These are phyloP conservation scores for Ormyrus thymus DNA, from an alignment of 2,888 invertebrate genomes.

Conservation along the genomic window DNA sequence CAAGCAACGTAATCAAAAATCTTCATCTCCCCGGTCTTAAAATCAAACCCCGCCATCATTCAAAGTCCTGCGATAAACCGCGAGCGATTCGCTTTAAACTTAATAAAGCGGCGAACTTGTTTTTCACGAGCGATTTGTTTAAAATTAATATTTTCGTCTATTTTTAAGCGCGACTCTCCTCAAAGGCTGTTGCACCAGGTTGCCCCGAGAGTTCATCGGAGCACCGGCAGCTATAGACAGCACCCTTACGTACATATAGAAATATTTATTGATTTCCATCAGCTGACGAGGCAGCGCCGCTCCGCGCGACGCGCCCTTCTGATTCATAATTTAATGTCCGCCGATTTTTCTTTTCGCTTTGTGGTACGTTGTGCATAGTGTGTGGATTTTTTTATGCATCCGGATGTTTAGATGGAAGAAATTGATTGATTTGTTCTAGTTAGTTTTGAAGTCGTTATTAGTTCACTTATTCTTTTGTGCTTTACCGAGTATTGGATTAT, in stretches of 20 bases:
- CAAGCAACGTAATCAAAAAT: too few relatives aligned
- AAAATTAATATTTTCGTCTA: constrained; percentile 16
- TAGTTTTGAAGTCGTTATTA: too few relatives aligned
- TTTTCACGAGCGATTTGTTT: neutral
- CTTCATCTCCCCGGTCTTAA: too few relatives aligned
- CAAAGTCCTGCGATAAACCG: too few relatives aligned
- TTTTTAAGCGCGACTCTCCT: neutral
- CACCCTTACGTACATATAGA: neutral
- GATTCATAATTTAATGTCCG: constrained; percentile 36
- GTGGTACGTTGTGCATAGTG: too few relatives aligned
- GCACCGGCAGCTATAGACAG: neutral
- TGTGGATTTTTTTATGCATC: too few relatives aligned
- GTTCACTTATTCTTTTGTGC: too few relatives aligned
- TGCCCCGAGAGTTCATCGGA: constrained; percentile 1
- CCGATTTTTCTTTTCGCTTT: neutral
- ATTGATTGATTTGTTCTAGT: too few relatives aligned
- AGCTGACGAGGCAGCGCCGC: constrained; percentile 4
- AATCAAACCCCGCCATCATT: too few relatives aligned
- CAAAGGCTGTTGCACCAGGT: constrained; percentile 29
- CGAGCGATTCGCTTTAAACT: too few relatives aligned
- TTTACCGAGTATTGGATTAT: too few relatives aligned
- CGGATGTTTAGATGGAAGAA: too few relatives aligned
- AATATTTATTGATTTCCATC: constrained; percentile 42
- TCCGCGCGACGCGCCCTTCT: constrained; percentile 6
- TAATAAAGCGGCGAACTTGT: neutral